Conservation (phyloP, 1,140 invertebrate species). For the Aplysia californica region DNA sequence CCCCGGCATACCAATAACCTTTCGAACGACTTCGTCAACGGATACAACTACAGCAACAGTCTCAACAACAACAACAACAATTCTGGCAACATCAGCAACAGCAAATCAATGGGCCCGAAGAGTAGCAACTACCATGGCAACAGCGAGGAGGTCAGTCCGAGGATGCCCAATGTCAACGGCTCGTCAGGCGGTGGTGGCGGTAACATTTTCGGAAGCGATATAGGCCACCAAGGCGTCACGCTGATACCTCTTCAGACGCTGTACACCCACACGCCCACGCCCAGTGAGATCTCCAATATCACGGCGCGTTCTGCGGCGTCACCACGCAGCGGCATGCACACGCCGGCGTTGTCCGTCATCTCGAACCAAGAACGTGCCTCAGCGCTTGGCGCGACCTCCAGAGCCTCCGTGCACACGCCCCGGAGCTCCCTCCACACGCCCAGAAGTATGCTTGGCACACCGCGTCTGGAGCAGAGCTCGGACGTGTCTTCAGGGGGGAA, state of each 20-base stretch:
- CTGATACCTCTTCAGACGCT: slow-evolving; percentile 44
- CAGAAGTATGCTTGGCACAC: slow-evolving; percentile 29
- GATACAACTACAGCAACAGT: slow-evolving; percentile 70
- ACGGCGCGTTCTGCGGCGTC: slow-evolving; percentile 4
- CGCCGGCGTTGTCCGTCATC: slow-evolving; percentile 43
- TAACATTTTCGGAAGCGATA: neutral
- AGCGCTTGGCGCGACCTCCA: neutral
- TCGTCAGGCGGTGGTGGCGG: neutral
- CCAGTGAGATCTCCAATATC: slow-evolving; percentile 64
- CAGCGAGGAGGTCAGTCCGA: neutral
- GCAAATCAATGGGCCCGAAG: slow-evolving; percentile 41
- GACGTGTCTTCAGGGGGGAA: no score
- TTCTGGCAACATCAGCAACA: slow-evolving; percentile 31
- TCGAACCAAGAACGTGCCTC: slow-evolving; percentile 26
- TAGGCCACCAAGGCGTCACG: slow-evolving; percentile 28
- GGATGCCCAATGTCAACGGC: neutral
- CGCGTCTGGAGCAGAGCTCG: slow-evolving; percentile 29
- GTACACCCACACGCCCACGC: slow-evolving; percentile 61
- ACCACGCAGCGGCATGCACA: slow-evolving; percentile 42
- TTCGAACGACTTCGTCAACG: neutral
- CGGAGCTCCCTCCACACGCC: slow-evolving; percentile 28
- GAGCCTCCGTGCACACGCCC: neutral
- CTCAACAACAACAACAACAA: slow-evolving; percentile 17
- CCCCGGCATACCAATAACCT: slow-evolving; percentile 17
- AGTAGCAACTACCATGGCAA: slow-evolving; percentile 47